phyloP scores from a whole-genome alignment of 2,888 invertebrate genomes.

The Neoaliturus tenellus region DNA sequence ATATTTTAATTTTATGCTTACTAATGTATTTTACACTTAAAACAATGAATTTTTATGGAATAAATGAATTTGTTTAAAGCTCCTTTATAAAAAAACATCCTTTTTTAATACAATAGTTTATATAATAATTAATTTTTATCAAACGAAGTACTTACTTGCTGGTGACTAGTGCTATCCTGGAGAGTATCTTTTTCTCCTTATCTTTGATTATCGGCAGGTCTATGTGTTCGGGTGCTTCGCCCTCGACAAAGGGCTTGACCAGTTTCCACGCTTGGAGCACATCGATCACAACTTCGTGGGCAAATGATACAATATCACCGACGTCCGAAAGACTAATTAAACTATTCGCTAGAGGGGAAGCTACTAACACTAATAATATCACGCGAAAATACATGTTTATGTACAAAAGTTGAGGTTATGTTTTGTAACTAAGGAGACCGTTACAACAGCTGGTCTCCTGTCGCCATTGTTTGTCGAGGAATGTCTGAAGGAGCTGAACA shows the following conservation, averaged over 20 bases:
- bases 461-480: slow-evolving; percentile 21
- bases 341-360: neutral
- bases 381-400: slow-evolving; percentile 16
- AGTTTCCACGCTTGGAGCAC: slow-evolving; percentile 80
- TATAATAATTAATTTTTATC: no score
- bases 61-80: no score
- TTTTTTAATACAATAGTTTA: no score
- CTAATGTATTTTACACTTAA: no score
- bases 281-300: slow-evolving; percentile 78
- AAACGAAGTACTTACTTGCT: slow-evolving; percentile 15
- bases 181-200: slow-evolving; percentile 64
- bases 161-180: slow-evolving; percentile 67
- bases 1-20: no score
- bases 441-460: slow-evolving; percentile 39
- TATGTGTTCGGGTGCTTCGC: slow-evolving; percentile 41
- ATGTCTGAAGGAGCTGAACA: neutral
- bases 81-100: no score
- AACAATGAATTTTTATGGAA: no score
- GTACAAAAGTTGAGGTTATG: slow-evolving; percentile 51
- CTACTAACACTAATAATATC: slow-evolving; percentile 43
- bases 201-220: slow-evolving; percentile 46
- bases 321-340: slow-evolving; percentile 71
- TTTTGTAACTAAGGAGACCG: neutral
- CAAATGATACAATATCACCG: slow-evolving; percentile 77
- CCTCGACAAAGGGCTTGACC: slow-evolving; percentile 68